Evolutionary conservation across 2,888 invertebrate species (phyloP), one percentile per base, ranked within the genome.

Genomic region (Troides oblongomaculatus): DNA sequence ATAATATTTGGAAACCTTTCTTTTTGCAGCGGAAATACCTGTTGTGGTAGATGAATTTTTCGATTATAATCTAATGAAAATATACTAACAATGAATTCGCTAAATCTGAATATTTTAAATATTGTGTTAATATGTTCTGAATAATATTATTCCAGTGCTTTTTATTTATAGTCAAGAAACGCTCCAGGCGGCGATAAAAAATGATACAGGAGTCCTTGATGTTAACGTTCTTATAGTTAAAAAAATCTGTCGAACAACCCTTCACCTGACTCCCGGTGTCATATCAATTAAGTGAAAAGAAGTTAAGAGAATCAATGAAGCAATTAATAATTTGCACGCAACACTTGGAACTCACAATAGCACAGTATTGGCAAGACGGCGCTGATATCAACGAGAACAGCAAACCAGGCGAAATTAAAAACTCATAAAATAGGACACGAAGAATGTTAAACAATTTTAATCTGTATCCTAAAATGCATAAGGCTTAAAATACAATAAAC

Each of bases 311-410:
- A 81, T 83, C 84, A 85, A 85, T 85, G 81, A 85, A 81, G 81
- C 83, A 77, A 84, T 86, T 84, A 84, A 81, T 83, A 86, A 80
- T 78, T 80, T 69, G 73, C 79, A 82, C 82, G 79, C 79, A 78
- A 77, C 66, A 69, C 74, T 69, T 58, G 30, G 71, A 64, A 70
- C 72, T 57, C 65, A 73, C 70, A 69, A 68, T 70, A 69, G 69
- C 39, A 74, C 72, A 72, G 72, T 74, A 73, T 71, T 72, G 72
- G 61, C 53, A 58, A 39, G 53, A 57, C 59, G 39, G 59, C 58
- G 64, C 43, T 50, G 71, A 67, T 68, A 70, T 64, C 71, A 68
- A 68, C 68, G 57, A 60, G 53, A 14, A 23, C 63, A 53, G 62
- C 46, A 36, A 30, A 46, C 68, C 43, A 62, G 23, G 70, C 58